Conservation (phyloP, 2,113 vertebrate genomes). For the Anarhynchus alexandrinus region DNA sequence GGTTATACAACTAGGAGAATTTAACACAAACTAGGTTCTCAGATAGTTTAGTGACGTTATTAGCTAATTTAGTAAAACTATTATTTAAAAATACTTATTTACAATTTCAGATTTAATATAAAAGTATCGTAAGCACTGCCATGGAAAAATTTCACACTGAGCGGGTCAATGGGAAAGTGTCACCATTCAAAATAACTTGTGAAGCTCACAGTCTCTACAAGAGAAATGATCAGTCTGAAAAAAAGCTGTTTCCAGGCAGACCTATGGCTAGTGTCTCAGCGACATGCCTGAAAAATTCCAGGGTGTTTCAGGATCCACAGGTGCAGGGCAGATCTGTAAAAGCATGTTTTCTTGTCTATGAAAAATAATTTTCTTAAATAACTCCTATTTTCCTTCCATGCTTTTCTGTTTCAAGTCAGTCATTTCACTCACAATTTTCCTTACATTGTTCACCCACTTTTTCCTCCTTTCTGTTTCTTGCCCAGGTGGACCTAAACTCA, state of each 20-base stretch:
- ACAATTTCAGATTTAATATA: neutral
- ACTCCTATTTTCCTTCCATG: neutral
- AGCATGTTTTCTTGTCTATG: neutral
- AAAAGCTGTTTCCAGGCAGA: neutral
- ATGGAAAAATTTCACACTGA: neutral
- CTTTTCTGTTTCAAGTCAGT: neutral
- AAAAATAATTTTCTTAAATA: neutral
- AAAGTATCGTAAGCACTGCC: neutral
- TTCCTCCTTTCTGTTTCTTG: neutral
- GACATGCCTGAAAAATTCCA: neutral
- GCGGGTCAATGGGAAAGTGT: neutral
- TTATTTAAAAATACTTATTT: neutral
- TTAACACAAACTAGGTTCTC: neutral
- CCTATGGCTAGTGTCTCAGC: fast-evolving
- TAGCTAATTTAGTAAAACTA: neutral
- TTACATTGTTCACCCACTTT: neutral
- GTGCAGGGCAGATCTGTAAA: neutral
- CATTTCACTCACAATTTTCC: neutral
- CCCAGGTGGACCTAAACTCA: neutral
- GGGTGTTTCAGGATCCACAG: neutral
- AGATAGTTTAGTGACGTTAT: neutral
- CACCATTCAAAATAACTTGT: neutral
- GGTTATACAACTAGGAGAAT: neutral
- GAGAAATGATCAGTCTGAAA: neutral
- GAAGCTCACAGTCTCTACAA: neutral